A percentile compares a stretch with the other conserved stretches of the same genome.
phyloP scores from a whole-genome alignment of 2,888 invertebrate genomes.

The Hydrotaea cyrtoneurina region DNA sequence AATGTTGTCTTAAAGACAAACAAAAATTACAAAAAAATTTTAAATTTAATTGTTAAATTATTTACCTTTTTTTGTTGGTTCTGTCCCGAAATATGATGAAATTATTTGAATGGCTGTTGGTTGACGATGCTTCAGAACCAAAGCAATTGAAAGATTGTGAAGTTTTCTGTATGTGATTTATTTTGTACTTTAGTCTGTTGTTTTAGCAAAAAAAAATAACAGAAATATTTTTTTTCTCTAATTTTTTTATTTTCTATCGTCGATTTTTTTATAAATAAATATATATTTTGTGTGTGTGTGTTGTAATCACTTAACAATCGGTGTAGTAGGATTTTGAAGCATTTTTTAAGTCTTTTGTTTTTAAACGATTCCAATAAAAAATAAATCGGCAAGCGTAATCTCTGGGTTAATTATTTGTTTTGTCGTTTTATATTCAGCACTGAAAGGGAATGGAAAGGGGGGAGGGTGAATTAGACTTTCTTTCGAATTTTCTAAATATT shows the following conservation, averaged over 20 bases:
- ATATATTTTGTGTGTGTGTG: constrained; percentile 7
- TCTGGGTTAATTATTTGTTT: background rate
- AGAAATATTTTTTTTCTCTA: background rate
- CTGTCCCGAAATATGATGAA: background rate
- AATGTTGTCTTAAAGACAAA: background rate
- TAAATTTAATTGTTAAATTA: background rate
- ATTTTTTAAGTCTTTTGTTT: constrained; percentile 49
- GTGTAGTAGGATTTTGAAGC: constrained; percentile 12
- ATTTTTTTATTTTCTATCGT: background rate
- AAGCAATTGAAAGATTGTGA: background rate
- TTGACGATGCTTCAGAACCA: background rate
- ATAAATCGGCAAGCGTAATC: constrained; percentile 15
- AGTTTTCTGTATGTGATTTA: background rate
- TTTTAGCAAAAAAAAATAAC: background rate
- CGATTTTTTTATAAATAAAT: background rate
- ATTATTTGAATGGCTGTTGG: background rate
- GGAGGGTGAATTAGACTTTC: background rate
- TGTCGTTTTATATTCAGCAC: background rate
- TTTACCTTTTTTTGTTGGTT: background rate
- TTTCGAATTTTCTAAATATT: background rate
- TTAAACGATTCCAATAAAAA: constrained; percentile 28
- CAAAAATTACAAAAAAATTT: background rate
- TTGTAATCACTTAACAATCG: constrained; percentile 35
- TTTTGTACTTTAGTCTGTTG: background rate
- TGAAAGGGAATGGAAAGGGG: background rate